These are phyloP conservation scores for Cryptotermes secundus DNA, from an alignment of 1,140 invertebrate genomes.

Conservation along the genomic window DNA sequence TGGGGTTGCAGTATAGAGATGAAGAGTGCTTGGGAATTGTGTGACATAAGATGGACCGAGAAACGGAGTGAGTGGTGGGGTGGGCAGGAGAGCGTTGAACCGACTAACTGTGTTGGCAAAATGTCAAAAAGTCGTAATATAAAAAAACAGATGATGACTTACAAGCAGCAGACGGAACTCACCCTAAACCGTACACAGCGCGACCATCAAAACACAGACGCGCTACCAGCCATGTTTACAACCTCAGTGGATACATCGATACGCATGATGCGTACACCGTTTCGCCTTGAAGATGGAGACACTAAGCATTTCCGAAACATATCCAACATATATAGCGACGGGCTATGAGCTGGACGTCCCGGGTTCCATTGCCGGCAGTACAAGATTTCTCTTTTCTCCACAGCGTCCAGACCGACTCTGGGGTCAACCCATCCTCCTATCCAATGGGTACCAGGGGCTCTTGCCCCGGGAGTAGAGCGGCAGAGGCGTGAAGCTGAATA, in stretches of 20 bases:
- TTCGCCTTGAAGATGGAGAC: no score
- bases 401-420: no score
- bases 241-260: not conserved
- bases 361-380: no score
- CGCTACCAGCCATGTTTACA: not conserved
- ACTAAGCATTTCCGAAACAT: no score
- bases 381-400: no score
- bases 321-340: no score
- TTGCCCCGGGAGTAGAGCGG: no score
- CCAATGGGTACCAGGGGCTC: no score
- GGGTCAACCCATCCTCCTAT: no score
- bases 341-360: no score
- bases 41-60: conserved; percentile 6
- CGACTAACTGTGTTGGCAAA: conserved; percentile 12
- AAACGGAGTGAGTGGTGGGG: not conserved
- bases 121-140: conserved; percentile 20
- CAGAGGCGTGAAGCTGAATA: no score
- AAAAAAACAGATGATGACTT: conserved; percentile 16
- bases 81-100: conserved; percentile 1
- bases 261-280: no score
- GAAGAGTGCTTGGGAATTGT: not conserved
- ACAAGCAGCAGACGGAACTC: conserved; percentile 2
- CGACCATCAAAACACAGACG: conserved; percentile 8
- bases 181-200: not conserved
- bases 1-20: not conserved